phyloP scores from a whole-genome alignment of 2,888 invertebrate genomes.

The Sclerodermus sp. region DNA sequence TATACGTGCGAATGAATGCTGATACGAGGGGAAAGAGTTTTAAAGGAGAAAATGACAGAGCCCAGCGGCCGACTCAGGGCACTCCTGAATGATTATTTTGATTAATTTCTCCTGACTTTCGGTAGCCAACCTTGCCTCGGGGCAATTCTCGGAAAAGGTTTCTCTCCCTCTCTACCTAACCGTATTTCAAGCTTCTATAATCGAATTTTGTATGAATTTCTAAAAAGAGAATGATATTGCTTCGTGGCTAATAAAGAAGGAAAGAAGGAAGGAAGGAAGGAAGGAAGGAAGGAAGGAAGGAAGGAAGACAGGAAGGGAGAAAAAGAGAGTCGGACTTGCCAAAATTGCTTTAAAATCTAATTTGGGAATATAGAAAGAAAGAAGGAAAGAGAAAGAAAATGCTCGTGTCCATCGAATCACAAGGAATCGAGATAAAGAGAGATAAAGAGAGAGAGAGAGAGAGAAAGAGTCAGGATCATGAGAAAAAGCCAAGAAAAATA shows the following conservation, averaged over 20 bases:
- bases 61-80: conserved; percentile 34
- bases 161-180: conserved; percentile 10
- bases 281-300: too few relatives aligned
- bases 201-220: conserved; percentile 18
- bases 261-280: not conserved
- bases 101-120: conserved; percentile 48
- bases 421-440: not conserved
- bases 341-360: too few relatives aligned
- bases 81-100: conserved; percentile 44
- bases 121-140: conserved; percentile 40
- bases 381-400: too few relatives aligned
- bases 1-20: conserved; percentile 19
- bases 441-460: not conserved
- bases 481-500: too few relatives aligned
- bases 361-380: too few relatives aligned
- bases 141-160: conserved; percentile 7
- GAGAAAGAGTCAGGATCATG: too few relatives aligned
- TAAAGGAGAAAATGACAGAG: conserved; percentile 43
- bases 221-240: not conserved
- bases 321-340: too few relatives aligned
- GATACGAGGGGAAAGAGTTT: not conserved
- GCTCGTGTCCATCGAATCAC: too few relatives aligned
- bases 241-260: too few relatives aligned
- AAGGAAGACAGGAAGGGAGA: too few relatives aligned
- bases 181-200: conserved; percentile 17